A percentile compares a stretch with the other conserved stretches of the same genome.
Conservation (phyloP, 2,888 invertebrate species). For the Drosophila recens region DNA sequence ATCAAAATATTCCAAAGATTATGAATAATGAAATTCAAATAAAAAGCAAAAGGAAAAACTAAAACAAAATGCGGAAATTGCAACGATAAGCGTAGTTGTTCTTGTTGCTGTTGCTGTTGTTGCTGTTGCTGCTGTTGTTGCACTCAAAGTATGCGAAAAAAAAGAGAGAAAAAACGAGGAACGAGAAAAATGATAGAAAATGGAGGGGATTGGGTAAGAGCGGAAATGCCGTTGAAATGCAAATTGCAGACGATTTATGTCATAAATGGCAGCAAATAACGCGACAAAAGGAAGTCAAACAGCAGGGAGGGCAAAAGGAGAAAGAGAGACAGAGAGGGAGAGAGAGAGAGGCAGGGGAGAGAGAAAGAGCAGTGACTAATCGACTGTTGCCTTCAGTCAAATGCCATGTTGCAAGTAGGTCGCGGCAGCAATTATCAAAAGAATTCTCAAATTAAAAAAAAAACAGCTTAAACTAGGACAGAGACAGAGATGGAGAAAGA, state of each 20-base stretch:
- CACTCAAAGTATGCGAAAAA: no score
- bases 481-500: constrained; percentile 10
- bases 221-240: constrained; percentile 58
- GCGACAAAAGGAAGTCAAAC: constrained; percentile 34
- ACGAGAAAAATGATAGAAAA: no score
- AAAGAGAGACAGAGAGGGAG: not conserved
- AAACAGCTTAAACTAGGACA: constrained; percentile 40
- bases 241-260: constrained; percentile 67
- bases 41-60: constrained; percentile 16
- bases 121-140: constrained; percentile 2
- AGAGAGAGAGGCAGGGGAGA: not conserved
- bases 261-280: constrained; percentile 48
- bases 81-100: constrained; percentile 38
- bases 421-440: constrained; percentile 14
- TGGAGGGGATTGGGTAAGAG: not conserved
- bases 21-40: constrained; percentile 16
- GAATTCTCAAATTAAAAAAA: not conserved
- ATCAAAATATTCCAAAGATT: constrained; percentile 6
- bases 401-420: constrained; percentile 35
- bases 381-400: constrained; percentile 26
- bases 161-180: no score
- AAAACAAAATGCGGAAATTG: constrained; percentile 45
- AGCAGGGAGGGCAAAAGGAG: constrained; percentile 4
- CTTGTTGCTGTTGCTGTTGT: constrained; percentile 13
- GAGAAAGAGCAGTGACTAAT: constrained; percentile 22